A percentile compares a stretch with the other conserved stretches of the same genome.
Evolutionary conservation across 1,140 invertebrate genomes (phyloP).

Genomic region (Drosophila miranda): DNA sequence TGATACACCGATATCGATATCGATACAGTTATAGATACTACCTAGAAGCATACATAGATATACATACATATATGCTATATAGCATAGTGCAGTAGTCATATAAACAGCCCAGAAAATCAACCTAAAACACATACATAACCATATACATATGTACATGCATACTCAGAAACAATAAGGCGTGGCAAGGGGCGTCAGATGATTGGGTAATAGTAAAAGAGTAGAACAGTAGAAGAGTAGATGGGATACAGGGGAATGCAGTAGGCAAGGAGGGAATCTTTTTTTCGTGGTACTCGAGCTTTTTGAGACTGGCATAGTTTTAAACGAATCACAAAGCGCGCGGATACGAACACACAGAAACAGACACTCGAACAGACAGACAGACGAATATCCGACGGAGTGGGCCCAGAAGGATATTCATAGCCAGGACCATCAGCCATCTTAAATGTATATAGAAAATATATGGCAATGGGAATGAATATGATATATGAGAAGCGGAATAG

Average conservation of each 20-base stretch:
- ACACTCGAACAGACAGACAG: constrained; percentile 16
- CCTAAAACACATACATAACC: constrained; percentile 21
- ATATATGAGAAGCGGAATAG: no score
- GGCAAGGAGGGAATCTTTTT: constrained; percentile 39
- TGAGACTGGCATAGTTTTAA: constrained; percentile 82
- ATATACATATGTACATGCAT: constrained; percentile 36
- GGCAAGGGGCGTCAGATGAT: constrained; percentile 3
- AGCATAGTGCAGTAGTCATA: constrained; percentile 51
- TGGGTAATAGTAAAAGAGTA: no score
- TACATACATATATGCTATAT: constrained; percentile 6
- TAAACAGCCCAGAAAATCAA: constrained; percentile 10
- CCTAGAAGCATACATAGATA: constrained; percentile 29
- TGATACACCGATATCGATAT: constrained; percentile 1
- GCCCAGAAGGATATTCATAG: not conserved
- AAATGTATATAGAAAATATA: constrained; percentile 22
- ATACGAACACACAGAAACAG: constrained; percentile 6
- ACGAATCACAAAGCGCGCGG: constrained; percentile 28
- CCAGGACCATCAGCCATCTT: not conserved
- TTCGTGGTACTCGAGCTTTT: constrained; percentile 82
- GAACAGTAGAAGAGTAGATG: constrained; percentile 2
- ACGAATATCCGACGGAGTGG: constrained; percentile 18
- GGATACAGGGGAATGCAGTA: constrained; percentile 9
- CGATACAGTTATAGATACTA: constrained; percentile 25
- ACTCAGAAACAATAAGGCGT: constrained; percentile 35
- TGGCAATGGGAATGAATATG: no score